A percentile compares a stretch with the other conserved stretches of the same genome.
phyloP scores from a whole-genome alignment of 2,113 vertebrate genomes.

The Fukomys damarensis region DNA sequence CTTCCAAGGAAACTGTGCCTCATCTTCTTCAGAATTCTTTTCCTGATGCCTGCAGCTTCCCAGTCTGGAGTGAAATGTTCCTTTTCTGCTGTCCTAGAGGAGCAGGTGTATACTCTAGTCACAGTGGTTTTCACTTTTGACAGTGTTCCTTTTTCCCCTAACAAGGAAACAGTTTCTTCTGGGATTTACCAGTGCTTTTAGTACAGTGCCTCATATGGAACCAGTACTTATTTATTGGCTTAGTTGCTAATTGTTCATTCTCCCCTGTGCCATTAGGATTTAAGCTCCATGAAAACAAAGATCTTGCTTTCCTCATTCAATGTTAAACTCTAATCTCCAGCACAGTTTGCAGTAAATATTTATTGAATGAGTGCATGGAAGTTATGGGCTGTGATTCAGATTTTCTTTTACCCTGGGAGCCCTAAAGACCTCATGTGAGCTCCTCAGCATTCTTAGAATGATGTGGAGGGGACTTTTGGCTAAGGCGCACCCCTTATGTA shows the following conservation, averaged over 20 bases:
- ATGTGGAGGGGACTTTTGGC: background rate
- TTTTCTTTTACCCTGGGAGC: background rate
- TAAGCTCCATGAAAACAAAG: background rate
- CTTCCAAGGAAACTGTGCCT: background rate
- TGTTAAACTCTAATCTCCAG: background rate
- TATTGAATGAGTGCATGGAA: constrained; percentile 34
- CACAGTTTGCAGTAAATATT: background rate
- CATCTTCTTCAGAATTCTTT: background rate
- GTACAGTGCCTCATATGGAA: background rate
- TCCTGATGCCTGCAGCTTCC: background rate
- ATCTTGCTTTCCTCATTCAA: background rate
- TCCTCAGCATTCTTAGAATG: background rate
- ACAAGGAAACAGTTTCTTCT: background rate
- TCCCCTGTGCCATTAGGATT: background rate
- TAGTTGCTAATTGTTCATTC: background rate
- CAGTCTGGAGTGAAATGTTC: background rate
- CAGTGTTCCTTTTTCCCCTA: background rate
- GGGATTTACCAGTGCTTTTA: background rate
- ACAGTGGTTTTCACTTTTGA: background rate
- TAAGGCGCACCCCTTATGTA: background rate
- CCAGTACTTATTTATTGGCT: background rate
- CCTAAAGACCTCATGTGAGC: background rate
- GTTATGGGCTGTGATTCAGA: background rate
- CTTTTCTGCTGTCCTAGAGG: background rate
- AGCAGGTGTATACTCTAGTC: background rate